phyloP scores from a whole-genome alignment of 2,888 invertebrate species.

The Pseudoips prasinana region DNA sequence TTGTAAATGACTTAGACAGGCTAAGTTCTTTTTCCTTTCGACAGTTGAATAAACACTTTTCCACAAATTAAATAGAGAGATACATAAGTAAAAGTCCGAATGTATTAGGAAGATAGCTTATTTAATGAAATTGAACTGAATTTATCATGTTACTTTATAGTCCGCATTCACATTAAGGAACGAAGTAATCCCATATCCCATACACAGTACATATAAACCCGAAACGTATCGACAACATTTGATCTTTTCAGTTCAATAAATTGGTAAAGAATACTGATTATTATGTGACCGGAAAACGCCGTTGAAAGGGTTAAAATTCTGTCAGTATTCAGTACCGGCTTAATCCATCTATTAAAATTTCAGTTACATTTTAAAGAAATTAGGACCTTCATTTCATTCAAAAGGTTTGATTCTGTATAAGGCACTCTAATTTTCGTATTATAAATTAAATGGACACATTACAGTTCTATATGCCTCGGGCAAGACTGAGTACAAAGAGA shows the following conservation, averaged over 20 bases:
- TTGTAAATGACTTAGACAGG: too few relatives aligned
- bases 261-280: slow-evolving; percentile 4
- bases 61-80: too few relatives aligned
- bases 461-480: slow-evolving; percentile 52
- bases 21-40: too few relatives aligned
- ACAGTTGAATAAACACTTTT: too few relatives aligned
- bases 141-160: too few relatives aligned
- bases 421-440: slow-evolving; percentile 47
- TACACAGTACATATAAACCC: too few relatives aligned
- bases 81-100: too few relatives aligned
- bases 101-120: too few relatives aligned
- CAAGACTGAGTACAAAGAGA: slow-evolving; percentile 57
- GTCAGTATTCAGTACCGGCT: slow-evolving; percentile 22
- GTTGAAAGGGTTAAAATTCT: slow-evolving; percentile 26
- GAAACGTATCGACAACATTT: neutral
- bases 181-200: too few relatives aligned
- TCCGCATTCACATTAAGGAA: too few relatives aligned
- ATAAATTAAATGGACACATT: slow-evolving; percentile 72
- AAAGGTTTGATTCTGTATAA: slow-evolving; percentile 41
- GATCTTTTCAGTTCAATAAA: neutral
- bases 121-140: too few relatives aligned
- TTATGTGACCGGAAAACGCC: slow-evolving; percentile 5
- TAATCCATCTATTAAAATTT: slow-evolving; percentile 29
- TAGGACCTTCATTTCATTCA: slow-evolving; percentile 35
- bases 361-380: slow-evolving; percentile 35